phyloP scores from a whole-genome alignment of 2,888 invertebrate species.

The Drosophila fulvimacula region DNA sequence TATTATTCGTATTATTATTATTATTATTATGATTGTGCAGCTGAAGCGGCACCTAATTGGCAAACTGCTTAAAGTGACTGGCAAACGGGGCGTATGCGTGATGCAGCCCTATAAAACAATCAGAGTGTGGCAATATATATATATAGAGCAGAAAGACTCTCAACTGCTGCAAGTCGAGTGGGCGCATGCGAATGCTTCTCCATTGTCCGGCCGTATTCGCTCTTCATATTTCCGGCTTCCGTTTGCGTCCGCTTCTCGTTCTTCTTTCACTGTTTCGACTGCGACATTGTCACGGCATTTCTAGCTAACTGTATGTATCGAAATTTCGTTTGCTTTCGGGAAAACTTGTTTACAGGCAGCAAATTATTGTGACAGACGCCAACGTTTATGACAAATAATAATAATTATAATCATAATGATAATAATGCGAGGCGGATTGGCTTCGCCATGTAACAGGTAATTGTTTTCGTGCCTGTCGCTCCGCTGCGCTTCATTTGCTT shows the following conservation, averaged over 20 bases:
- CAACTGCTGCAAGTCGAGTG: conserved; percentile 35
- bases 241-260: conserved; percentile 4
- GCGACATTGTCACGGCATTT: conserved; percentile 49
- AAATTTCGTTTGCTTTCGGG: conserved; percentile 1
- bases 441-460: conserved; percentile 66
- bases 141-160: conserved; percentile 16
- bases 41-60: conserved; percentile 55
- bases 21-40: neutral
- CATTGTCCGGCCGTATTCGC: conserved; percentile 44
- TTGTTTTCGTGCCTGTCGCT: conserved; percentile 52
- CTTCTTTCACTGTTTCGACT: neutral
- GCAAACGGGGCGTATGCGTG: conserved; percentile 54
- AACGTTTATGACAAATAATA: conserved; percentile 66
- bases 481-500: conserved; percentile 59
- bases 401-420: conserved; percentile 27
- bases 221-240: conserved; percentile 62
- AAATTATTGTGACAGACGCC: conserved; percentile 71
- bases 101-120: conserved; percentile 33
- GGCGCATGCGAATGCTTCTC: conserved; percentile 1
- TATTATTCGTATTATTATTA: neutral
- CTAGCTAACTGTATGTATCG: conserved; percentile 23
- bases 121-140: conserved; percentile 17
- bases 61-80: conserved; percentile 45
- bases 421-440: conserved; percentile 26
- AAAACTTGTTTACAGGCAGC: conserved; percentile 54